These are phyloP conservation scores for Drosophila subsilvestris DNA, from an alignment of 2,888 invertebrate species.

Conservation along the genomic window DNA sequence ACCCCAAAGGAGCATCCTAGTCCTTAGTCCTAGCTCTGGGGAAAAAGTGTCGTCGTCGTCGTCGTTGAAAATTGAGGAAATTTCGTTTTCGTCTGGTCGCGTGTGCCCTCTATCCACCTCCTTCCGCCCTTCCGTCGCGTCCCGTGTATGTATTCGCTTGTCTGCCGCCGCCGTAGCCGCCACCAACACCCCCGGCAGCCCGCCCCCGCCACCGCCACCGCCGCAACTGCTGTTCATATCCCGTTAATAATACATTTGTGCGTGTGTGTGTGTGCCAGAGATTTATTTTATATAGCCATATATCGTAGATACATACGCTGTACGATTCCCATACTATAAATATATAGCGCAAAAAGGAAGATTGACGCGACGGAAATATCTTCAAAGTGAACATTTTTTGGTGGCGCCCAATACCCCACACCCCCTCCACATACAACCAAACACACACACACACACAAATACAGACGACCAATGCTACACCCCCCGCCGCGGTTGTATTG, in stretches of 20 bases:
- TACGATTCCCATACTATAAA: conserved; percentile 40
- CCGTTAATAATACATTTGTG: conserved; percentile 50
- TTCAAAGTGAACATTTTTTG: conserved; percentile 43
- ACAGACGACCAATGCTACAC: too few species aligned
- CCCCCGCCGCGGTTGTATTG: conserved; percentile 46
- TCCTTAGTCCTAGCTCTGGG: neutral
- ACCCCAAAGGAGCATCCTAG: conserved; percentile 4
- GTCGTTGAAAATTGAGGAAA: neutral
- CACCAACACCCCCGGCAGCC: conserved; percentile 55
- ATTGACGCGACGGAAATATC: conserved; percentile 39
- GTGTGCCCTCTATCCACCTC: conserved; percentile 1
- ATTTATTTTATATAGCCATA: conserved; percentile 34
- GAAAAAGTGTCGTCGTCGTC: neutral
- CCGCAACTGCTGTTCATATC: conserved; percentile 43
- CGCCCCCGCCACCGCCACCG: conserved; percentile 14
- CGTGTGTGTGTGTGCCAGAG: conserved; percentile 2
- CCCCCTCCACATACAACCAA: neutral
- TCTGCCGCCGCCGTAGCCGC: conserved; percentile 55
- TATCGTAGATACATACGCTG: conserved; percentile 12
- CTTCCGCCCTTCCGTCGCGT: conserved; percentile 28
- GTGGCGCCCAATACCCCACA: conserved; percentile 27
- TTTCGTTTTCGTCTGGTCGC: neutral
- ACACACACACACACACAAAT: too few species aligned
- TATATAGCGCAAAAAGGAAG: conserved; percentile 46
- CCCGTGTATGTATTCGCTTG: conserved; percentile 74